Conservation (phyloP, 2,888 invertebrate genomes). For the Eugnorisma glareosa region DNA sequence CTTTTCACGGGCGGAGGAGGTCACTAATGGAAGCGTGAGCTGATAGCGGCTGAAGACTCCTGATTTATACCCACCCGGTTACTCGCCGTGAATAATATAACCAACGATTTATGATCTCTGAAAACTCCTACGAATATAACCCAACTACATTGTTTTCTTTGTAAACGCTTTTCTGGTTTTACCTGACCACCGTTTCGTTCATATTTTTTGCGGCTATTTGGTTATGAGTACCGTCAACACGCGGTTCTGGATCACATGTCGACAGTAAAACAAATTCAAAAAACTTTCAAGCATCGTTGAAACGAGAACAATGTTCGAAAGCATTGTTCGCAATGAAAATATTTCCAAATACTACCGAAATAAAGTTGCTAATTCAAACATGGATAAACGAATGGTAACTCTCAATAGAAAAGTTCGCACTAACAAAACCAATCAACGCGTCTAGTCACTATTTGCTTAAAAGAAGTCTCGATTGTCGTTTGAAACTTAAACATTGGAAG, state of each 20-base stretch:
- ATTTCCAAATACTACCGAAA: constrained; percentile 57
- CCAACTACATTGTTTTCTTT: constrained; percentile 56
- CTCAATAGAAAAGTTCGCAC: constrained; percentile 71
- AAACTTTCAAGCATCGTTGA: constrained; percentile 69
- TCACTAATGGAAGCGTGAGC: constrained; percentile 84
- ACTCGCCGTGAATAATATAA: constrained; percentile 88
- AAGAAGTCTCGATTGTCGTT: constrained; percentile 87
- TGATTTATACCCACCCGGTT: constrained; percentile 85
- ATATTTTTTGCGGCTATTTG: constrained; percentile 59
- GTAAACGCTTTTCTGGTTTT: constrained; percentile 36
- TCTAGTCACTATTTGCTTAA: constrained; percentile 79
- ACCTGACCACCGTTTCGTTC: constrained; percentile 38
- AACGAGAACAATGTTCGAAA: constrained; percentile 70
- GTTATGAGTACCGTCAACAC: constrained; percentile 55
- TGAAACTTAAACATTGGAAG: constrained; percentile 87
- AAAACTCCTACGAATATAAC: constrained; percentile 60
- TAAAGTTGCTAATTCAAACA: constrained; percentile 65
- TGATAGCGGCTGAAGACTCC: constrained; percentile 81
- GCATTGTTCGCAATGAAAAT: constrained; percentile 77
- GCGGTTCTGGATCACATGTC: constrained; percentile 60
- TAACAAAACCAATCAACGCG: constrained; percentile 79
- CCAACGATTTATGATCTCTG: constrained; percentile 80
- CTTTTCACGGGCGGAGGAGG: constrained; percentile 61
- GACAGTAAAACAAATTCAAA: constrained; percentile 68
- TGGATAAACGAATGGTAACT: constrained; percentile 59